Evolutionary conservation across 1,140 invertebrate genomes (phyloP).

Genomic region (Manduca sexta): DNA sequence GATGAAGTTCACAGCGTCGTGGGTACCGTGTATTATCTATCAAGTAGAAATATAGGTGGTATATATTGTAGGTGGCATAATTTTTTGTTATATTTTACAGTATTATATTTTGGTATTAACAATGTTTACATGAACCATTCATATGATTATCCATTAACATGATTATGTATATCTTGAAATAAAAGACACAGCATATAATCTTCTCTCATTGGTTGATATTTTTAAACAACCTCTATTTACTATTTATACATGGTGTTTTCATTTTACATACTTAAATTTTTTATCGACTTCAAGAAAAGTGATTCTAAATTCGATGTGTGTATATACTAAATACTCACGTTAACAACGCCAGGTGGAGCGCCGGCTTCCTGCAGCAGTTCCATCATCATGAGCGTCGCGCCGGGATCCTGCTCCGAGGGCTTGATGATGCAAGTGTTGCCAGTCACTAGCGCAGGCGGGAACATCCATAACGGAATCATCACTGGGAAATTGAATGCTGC

Average conservation of each 20-base stretch:
- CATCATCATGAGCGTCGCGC: conserved; percentile 95
- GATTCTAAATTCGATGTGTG: not conserved
- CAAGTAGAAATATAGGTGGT: not conserved
- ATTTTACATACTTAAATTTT: too few species aligned
- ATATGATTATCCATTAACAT: too few species aligned
- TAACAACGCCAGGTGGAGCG: conserved; percentile 94
- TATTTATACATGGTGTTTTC: too few species aligned
- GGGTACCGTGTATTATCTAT: conserved; percentile 93
- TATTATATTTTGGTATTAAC: too few species aligned
- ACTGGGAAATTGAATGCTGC: conserved; percentile 98
- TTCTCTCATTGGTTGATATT: too few species aligned
- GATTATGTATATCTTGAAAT: too few species aligned
- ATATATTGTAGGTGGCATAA: not conserved
- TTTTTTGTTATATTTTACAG: too few species aligned
- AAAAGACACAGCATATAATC: too few species aligned
- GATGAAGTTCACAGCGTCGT: conserved; percentile 96
- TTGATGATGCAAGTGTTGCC: conserved; percentile 88
- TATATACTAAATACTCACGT: conserved; percentile 71
- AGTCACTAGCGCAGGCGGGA: conserved; percentile 93
- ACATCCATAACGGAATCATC: conserved; percentile 99
- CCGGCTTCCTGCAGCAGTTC: conserved; percentile 93
- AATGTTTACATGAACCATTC: too few species aligned
- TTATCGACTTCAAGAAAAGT: too few species aligned
- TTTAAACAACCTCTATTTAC: too few species aligned
- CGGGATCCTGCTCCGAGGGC: conserved; percentile 98